phyloP scores from a whole-genome alignment of 2,113 vertebrate species.

The Prionailurus bengalensis region DNA sequence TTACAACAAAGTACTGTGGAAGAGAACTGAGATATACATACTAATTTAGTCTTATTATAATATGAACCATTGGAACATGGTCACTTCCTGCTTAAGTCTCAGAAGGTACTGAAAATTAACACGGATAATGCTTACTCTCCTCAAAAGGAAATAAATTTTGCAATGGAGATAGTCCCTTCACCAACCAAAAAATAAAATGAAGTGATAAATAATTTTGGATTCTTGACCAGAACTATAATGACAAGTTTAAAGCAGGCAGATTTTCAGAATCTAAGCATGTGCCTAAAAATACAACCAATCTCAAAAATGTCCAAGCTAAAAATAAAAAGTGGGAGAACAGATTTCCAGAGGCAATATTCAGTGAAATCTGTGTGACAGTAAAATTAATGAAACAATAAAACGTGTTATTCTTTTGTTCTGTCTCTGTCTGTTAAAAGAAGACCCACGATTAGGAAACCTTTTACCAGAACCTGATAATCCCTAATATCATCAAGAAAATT shows the following conservation, averaged over 20 bases:
- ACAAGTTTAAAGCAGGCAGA: slow-evolving; percentile 28
- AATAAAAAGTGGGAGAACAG: slow-evolving; percentile 59
- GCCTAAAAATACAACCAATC: slow-evolving; percentile 32
- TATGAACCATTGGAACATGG: background rate
- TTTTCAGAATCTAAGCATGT: background rate
- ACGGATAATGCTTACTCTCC: background rate
- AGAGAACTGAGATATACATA: background rate
- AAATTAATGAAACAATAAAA: slow-evolving; percentile 16
- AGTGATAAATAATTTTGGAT: background rate
- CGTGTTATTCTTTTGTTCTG: background rate
- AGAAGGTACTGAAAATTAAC: slow-evolving; percentile 3
- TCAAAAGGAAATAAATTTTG: background rate
- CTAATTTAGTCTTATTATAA: background rate
- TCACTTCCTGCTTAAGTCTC: background rate
- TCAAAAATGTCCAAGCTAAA: slow-evolving; percentile 5
- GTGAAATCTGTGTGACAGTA: slow-evolving; percentile 27
- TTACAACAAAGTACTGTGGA: background rate
- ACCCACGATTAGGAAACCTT: background rate
- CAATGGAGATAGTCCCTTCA: background rate
- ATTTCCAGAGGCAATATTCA: background rate
- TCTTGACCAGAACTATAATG: background rate
- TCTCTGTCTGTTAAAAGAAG: background rate
- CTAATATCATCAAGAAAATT: background rate
- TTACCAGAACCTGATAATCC: background rate
- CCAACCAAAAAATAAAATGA: slow-evolving; percentile 7